Evolutionary conservation across 2,888 invertebrate genomes (phyloP), one percentile per base, ranked within the genome.

Genomic region (Oxyteleia sp.): DNA sequence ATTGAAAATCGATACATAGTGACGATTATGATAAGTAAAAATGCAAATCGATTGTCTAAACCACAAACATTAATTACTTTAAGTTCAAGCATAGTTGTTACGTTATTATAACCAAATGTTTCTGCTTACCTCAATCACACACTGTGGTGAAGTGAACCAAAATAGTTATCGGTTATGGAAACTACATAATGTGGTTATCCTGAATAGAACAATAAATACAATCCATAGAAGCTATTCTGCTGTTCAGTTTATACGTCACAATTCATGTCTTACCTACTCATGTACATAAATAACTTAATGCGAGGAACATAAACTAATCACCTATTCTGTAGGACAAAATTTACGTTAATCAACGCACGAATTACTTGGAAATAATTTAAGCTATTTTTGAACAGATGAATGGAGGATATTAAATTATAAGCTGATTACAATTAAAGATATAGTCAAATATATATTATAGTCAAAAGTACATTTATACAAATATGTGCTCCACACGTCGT

Each of bases 151-250:
- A 55, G 20, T 55, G 63, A 81, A 74, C 74, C 81, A 68, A 64
- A 81, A 81, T 74, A 81, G 74, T 81, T 80, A 57, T 74, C 20
- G 72, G 81, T 68, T 81, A 81, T 74, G 47, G 72, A 63, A 74
- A 81, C 61, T 74, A 29, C 74, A 74, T 53, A 59, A 74, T 81
- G 81, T 23, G 74, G 74, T 81, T 81, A 74, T 74, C 38, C 55
- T 15, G 49, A 49, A 61, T 68, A 81, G 74, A 74, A 49, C 74
- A 63, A 61, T 74, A 74, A 74, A 68, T 81, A 45, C 38, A 53
- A 66, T 55, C 63, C 53, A 66, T 20, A 51, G 5, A 51, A 47
- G 15, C 26, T 18, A 11, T 59, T 2, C 29, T 26, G 69, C 69
- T 78, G 38, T 69, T 61, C 61, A 26, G 26, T 45, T 53, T 51